Evolutionary conservation across 1,140 invertebrate species (phyloP).

Genomic region (Drosophila sturtevanti): DNA sequence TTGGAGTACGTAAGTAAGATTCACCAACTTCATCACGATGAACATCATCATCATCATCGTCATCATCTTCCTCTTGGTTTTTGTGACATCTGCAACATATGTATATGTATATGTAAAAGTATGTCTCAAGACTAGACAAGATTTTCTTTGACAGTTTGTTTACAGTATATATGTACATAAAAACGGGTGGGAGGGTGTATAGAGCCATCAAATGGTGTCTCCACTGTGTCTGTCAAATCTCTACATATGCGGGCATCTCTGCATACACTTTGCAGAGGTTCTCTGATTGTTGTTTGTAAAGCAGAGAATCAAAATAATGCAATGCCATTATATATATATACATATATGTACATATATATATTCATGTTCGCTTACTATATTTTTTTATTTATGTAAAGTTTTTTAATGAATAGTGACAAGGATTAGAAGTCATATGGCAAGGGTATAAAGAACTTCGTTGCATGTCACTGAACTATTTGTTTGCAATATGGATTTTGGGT

Average conservation of each 20-base stretch:
- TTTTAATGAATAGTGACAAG: too few relatives aligned
- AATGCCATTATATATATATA: too few relatives aligned
- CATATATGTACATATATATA: too few relatives aligned
- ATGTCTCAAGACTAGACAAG: slow-evolving; percentile 3
- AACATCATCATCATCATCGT: not conserved
- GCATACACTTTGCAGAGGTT: not conserved
- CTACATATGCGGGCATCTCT: slow-evolving; percentile 19
- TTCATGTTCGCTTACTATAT: too few relatives aligned
- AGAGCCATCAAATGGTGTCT: not conserved
- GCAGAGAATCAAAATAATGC: too few relatives aligned
- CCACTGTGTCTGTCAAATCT: slow-evolving; percentile 53
- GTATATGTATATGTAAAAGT: not conserved
- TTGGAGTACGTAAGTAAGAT: slow-evolving; percentile 10
- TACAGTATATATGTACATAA: slow-evolving; percentile 42
- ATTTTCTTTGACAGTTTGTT: slow-evolving; percentile 68
- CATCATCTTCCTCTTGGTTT: not conserved
- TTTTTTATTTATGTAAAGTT: too few relatives aligned
- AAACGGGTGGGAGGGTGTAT: not conserved
- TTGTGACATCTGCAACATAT: not conserved
- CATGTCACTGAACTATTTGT: too few relatives aligned
- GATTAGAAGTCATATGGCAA: not conserved
- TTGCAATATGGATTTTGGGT: too few relatives aligned
- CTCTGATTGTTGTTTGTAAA: not conserved
- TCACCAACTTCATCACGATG: not conserved
- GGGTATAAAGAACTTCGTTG: not conserved